These are phyloP conservation scores for Eurytemora carolleeae DNA, from an alignment of 1,140 invertebrate species.

Conservation along the genomic window DNA sequence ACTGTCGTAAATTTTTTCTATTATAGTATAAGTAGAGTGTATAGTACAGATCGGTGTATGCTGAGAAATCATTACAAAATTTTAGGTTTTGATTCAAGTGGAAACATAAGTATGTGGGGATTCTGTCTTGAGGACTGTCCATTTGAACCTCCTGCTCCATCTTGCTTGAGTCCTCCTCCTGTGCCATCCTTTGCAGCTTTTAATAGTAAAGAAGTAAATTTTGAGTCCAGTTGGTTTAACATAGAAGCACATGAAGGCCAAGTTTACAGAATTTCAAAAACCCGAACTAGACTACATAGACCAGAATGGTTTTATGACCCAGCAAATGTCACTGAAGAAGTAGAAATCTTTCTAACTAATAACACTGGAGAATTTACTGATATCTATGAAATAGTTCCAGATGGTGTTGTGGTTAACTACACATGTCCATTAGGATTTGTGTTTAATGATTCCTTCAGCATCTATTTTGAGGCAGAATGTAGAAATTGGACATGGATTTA, in stretches of 20 bases:
- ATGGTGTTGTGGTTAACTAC: neutral
- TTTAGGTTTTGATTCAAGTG: neutral
- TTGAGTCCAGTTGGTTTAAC: neutral
- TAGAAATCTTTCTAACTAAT: too few species aligned
- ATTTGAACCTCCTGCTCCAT: neutral
- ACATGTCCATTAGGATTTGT: neutral
- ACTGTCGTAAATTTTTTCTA: too few species aligned
- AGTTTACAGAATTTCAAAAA: too few species aligned
- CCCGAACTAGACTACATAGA: too few species aligned
- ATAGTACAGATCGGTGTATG: neutral
- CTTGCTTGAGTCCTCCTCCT: neutral
- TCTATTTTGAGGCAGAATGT: neutral
- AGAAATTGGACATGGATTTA: neutral
- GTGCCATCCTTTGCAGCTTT: neutral
- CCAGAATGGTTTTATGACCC: too few species aligned
- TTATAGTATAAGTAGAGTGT: too few species aligned
- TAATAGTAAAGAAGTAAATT: neutral
- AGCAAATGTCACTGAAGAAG: too few species aligned
- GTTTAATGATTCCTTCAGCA: neutral
- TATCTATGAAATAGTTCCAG: neutral
- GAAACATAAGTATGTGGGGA: neutral
- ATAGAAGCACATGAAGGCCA: too few species aligned
- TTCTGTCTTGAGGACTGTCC: neutral
- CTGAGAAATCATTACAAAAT: neutral
- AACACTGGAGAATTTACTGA: neutral